phyloP scores from a whole-genome alignment of 2,797 vertebrate genomes.

The Semotilus atromaculatus region DNA sequence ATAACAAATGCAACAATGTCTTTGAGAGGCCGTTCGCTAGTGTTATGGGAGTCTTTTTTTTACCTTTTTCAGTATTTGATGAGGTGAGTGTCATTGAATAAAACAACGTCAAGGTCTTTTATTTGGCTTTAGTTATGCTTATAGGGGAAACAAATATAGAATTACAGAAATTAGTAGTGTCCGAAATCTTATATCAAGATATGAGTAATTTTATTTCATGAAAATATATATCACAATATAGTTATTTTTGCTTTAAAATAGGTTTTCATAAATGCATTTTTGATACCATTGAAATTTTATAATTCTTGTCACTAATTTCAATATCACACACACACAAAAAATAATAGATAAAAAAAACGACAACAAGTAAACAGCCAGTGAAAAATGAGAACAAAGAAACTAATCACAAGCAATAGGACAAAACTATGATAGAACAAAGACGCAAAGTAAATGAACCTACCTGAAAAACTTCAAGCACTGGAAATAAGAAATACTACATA shows the following conservation, averaged over 20 bases:
- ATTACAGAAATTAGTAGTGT: not conserved
- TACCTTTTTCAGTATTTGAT: constrained; percentile 42
- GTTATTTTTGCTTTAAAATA: not conserved
- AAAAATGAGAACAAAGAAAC: no score
- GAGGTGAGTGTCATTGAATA: constrained; percentile 22
- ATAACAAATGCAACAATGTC: constrained; percentile 62
- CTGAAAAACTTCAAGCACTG: no score
- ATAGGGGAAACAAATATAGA: not conserved
- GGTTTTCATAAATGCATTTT: not conserved
- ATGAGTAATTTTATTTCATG: not conserved
- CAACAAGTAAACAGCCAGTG: no score
- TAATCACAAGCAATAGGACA: no score
- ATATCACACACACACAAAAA: not conserved
- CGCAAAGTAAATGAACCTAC: no score
- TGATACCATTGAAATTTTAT: not conserved
- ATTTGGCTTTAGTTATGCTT: not conserved
- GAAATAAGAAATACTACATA: no score
- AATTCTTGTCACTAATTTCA: not conserved
- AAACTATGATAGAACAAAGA: no score
- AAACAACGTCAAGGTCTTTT: not conserved
- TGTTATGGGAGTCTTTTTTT: constrained; percentile 48
- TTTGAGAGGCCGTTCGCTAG: constrained; percentile 46
- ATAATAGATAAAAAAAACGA: no score
- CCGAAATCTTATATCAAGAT: not conserved
- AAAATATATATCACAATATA: not conserved